A percentile compares a stretch with the other conserved stretches of the same genome.
Evolutionary conservation across 2,888 invertebrate species (phyloP).

Genomic region (Tetranychus piercei): DNA sequence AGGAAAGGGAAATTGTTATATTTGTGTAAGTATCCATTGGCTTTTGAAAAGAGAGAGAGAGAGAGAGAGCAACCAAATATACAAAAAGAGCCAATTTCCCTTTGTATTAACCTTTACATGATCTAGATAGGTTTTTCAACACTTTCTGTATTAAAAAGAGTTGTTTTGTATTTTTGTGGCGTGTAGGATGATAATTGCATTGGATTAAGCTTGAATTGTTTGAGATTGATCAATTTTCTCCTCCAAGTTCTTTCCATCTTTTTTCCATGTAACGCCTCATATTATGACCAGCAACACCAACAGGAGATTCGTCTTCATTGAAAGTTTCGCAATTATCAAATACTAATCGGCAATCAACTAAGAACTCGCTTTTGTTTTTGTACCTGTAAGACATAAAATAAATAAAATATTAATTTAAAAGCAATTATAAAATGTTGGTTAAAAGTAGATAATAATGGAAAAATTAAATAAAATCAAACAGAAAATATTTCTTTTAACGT

Average conservation of each 20-base stretch:
- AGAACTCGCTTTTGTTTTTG: conserved; percentile 77
- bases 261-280: conserved; percentile 81
- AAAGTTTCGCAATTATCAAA: conserved; percentile 95
- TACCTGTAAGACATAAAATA: conserved; percentile 44
- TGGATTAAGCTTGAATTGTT: background rate
- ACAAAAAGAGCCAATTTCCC: background rate
- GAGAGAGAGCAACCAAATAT: background rate
- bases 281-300: conserved; percentile 83
- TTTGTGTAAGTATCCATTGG: background rate
- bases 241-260: conserved; percentile 51
- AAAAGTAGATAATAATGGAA: background rate
- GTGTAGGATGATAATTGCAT: background rate
- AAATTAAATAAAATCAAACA: background rate
- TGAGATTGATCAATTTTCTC: background rate
- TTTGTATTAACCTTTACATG: background rate
- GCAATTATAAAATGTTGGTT: background rate
- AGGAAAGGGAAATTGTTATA: background rate
- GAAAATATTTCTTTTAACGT: background rate
- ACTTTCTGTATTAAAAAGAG: background rate
- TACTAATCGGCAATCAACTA: conserved; percentile 72
- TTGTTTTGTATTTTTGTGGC: background rate
- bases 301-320: conserved; percentile 94
- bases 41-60: background rate
- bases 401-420: background rate
- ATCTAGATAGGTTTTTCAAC: background rate